Evolutionary conservation across 2,797 vertebrate species (phyloP).

Genomic region (Eulemur coronatus): DNA sequence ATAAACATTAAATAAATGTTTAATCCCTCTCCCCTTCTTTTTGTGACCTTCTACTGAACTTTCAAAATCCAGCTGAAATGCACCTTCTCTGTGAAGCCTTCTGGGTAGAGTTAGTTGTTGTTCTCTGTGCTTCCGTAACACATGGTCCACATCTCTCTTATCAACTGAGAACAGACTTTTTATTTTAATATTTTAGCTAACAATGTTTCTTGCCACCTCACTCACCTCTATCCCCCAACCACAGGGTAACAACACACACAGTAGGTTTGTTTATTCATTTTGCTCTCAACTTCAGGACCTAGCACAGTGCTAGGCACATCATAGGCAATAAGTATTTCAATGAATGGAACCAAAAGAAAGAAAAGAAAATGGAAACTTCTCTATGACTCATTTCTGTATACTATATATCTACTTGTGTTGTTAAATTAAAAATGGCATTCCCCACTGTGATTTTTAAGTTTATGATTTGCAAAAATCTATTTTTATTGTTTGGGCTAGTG

Average conservation of each 20-base stretch:
- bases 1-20: background rate
- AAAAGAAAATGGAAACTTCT: background rate
- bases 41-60: background rate
- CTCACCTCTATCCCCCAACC: background rate
- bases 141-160: background rate
- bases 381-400: background rate
- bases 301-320: background rate
- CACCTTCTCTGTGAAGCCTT: background rate
- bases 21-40: background rate
- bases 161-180: background rate
- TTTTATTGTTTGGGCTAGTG: conserved; percentile 50
- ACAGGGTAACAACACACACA: background rate
- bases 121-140: background rate
- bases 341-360: background rate
- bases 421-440: background rate
- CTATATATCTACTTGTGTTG: background rate
- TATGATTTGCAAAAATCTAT: conserved; percentile 39
- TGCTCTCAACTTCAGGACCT: background rate
- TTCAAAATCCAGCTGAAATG: background rate
- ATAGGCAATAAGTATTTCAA: background rate
- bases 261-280: background rate
- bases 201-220: background rate
- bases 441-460: conserved; percentile 43
- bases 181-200: conserved; percentile 34
- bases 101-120: background rate